phyloP scores from a whole-genome alignment of 2,113 vertebrate species.

The Reinhardtius hippoglossoides region DNA sequence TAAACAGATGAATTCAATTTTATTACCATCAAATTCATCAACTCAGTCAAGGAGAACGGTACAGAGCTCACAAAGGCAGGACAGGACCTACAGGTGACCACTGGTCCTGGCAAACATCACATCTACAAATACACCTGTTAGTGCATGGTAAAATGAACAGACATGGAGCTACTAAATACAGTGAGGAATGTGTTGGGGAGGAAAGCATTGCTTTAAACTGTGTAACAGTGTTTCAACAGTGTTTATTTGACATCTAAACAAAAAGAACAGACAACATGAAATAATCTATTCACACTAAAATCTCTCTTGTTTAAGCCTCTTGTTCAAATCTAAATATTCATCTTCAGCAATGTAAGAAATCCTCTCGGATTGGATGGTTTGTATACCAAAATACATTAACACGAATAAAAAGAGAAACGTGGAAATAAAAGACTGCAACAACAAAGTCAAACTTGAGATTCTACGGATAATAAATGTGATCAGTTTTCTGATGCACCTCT shows the following conservation, averaged over 20 bases:
- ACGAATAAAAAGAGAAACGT: conserved; percentile 34
- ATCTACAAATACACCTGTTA: conserved; percentile 70
- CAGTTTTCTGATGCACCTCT: conserved; percentile 35
- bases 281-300: conserved; percentile 60
- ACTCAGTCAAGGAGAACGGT: conserved; percentile 75
- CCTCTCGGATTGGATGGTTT: background rate
- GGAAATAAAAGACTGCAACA: conserved; percentile 25
- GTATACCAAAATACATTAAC: conserved; percentile 9
- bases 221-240: conserved; percentile 72
- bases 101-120: conserved; percentile 70
- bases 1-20: conserved; percentile 67
- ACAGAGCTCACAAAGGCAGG: conserved; percentile 78
- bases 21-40: conserved; percentile 83
- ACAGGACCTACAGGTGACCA: conserved; percentile 68
- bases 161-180: conserved; percentile 64
- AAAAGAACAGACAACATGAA: conserved; percentile 56
- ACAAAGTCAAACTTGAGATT: conserved; percentile 43
- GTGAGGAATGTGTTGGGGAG: conserved; percentile 51
- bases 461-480: conserved; percentile 19
- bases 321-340: conserved; percentile 45
- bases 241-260: conserved; percentile 72
- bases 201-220: conserved; percentile 72
- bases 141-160: conserved; percentile 66
- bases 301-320: conserved; percentile 42
- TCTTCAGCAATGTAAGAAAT: conserved; percentile 44